Evolutionary conservation across 2,888 invertebrate species (phyloP), one percentile per base, ranked within the genome.

Genomic region (Lacanobia wlatinum): DNA sequence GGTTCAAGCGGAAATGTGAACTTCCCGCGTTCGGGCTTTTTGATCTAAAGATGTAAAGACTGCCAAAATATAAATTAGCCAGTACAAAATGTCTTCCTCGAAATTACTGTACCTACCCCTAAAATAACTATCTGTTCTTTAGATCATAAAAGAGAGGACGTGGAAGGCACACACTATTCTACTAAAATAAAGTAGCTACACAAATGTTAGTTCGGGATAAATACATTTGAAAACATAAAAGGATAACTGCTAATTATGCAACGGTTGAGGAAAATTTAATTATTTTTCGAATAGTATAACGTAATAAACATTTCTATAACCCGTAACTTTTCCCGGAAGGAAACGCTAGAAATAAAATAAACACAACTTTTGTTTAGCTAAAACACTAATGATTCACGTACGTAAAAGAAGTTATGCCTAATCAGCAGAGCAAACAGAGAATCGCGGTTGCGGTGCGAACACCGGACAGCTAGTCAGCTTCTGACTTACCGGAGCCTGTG

Each of bases 371-470:
- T 69, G 46, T 34, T 56, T 38, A 66, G 12, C 0, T 23, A 18
- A 9, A 14, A 14, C 14, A 70, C 55, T 61, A 69, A 64, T 59
- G 56, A 69, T 59, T 73, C 16, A 40, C 60, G 61, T 71, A 38
- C 61, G 63, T 71, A 72, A 70, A 82, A 80, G 59, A 70, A 16
- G 21, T 58, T 70, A 76, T 46, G 72, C 72, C 48, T 76, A 88
- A 87, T 84, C 70, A 85, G 82, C 72, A 86, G 73, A 67, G 79
- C 68, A 87, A 88, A 89, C 76, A 87, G 70, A 81, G 64, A 64
- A 53, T n/a, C 62, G 63, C 53, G 56, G 21, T 67, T 55, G 66
- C 60, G 69, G 70, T 67, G 78, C 53, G 73, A 80, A 71, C 50
- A 58, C 50, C n/a, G 21, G n/a, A n/a, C 43, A 38, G 43, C 43